phyloP scores from a whole-genome alignment of 2,888 invertebrate species.

The Steinernema scapterisci region DNA sequence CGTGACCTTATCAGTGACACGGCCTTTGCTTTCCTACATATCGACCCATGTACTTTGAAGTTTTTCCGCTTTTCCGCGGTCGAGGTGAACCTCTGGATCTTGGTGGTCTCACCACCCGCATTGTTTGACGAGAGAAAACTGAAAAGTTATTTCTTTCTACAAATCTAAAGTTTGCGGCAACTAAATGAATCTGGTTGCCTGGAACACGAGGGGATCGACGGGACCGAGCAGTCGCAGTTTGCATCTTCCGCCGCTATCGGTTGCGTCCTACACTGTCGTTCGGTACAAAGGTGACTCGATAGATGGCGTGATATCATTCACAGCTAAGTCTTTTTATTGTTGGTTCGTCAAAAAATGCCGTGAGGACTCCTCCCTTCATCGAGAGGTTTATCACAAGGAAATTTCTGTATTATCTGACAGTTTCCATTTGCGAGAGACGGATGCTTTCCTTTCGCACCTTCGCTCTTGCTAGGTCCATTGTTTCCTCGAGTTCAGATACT shows the following conservation, averaged over 20 bases:
- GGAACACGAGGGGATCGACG: not conserved
- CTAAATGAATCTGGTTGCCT: not conserved
- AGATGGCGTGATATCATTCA: slow-evolving; percentile 31
- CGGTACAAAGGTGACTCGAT: slow-evolving; percentile 28
- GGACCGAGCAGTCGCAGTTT: not conserved
- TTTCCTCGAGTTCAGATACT: not conserved
- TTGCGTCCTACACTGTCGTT: slow-evolving; percentile 7
- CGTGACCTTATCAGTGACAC: not conserved
- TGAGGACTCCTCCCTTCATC: slow-evolving; percentile 4
- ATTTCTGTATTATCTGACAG: not conserved
- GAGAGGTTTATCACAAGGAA: slow-evolving; percentile 2
- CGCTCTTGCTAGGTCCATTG: not conserved
- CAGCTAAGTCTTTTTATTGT: slow-evolving; percentile 19
- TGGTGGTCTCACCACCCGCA: not conserved
- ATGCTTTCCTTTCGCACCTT: too few species aligned
- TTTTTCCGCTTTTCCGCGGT: not conserved
- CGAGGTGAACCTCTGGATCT: not conserved
- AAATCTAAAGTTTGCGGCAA: not conserved
- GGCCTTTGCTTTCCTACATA: not conserved
- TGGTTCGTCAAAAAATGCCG: not conserved
- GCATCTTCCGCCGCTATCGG: not conserved
- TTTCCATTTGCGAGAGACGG: not conserved
- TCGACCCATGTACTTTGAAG: slow-evolving; percentile 10
- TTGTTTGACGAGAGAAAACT: not conserved
- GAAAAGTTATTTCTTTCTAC: not conserved